phyloP scores from a whole-genome alignment of 1,140 invertebrate genomes.

The Neodiprion virginianus region DNA sequence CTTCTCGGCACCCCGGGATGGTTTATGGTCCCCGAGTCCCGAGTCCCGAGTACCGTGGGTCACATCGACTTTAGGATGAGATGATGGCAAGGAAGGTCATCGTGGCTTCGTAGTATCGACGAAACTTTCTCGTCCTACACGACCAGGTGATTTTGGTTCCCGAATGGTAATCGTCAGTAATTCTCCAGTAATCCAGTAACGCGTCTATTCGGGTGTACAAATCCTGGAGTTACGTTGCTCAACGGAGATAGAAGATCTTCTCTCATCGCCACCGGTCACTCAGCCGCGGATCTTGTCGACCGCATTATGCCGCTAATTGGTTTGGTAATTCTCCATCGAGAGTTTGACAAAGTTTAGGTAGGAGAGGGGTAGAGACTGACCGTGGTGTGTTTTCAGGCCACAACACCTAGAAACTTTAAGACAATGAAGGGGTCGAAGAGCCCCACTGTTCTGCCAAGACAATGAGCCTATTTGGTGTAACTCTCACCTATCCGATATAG shows the following conservation, averaged over 20 bases:
- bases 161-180: too few species aligned
- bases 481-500: background rate
- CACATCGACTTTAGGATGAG: background rate
- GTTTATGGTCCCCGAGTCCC: background rate
- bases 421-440: background rate
- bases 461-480: slow-evolving; percentile 3
- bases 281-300: too few species aligned
- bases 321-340: background rate
- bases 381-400: background rate
- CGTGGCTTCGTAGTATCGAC: too few species aligned
- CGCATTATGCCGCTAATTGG: background rate
- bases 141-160: too few species aligned
- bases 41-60: background rate
- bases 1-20: background rate
- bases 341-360: background rate
- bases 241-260: too few species aligned
- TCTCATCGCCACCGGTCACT: too few species aligned
- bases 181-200: too few species aligned
- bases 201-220: too few species aligned
- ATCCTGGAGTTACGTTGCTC: too few species aligned
- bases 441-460: background rate
- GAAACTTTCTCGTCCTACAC: too few species aligned
- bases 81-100: too few species aligned
- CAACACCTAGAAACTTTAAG: background rate
- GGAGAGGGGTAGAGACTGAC: background rate